phyloP scores from a whole-genome alignment of 2,113 vertebrate genomes.

The Bubalus kerabau region DNA sequence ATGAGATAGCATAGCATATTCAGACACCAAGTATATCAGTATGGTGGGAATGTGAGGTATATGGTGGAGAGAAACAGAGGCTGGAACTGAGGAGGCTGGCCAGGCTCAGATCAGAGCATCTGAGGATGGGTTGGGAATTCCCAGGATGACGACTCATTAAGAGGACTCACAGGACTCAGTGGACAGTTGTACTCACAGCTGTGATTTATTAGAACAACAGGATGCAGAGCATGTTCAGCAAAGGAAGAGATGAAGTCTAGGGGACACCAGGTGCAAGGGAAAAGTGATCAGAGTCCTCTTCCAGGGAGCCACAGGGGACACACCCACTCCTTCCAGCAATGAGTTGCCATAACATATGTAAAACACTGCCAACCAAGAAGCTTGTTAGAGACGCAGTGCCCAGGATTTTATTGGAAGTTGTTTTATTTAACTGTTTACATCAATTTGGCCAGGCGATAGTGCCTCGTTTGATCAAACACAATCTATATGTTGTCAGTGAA shows the following conservation, averaged over 20 bases:
- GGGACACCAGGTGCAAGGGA: background rate
- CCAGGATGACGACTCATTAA: background rate
- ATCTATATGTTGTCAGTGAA: background rate
- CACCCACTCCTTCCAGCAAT: background rate
- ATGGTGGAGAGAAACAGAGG: background rate
- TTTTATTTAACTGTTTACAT: background rate
- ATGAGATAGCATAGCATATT: background rate
- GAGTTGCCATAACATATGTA: too few species aligned
- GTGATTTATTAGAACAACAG: background rate
- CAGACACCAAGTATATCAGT: background rate
- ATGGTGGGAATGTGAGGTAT: rapidly evolving
- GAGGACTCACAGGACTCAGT: background rate
- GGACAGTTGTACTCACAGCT: background rate
- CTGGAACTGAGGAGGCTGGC: background rate
- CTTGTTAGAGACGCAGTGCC: background rate
- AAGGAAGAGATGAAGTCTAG: background rate
- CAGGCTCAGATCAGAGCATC: background rate
- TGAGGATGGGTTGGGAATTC: background rate
- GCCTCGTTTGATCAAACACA: background rate
- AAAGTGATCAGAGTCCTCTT: background rate
- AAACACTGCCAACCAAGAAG: background rate
- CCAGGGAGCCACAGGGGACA: background rate
- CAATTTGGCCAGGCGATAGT: background rate
- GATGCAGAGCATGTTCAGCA: background rate
- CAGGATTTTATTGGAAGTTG: background rate